Base-by-base conservation (phyloP, 1,140 invertebrate genomes). In the Amphibalanus amphitrite region DNA sequence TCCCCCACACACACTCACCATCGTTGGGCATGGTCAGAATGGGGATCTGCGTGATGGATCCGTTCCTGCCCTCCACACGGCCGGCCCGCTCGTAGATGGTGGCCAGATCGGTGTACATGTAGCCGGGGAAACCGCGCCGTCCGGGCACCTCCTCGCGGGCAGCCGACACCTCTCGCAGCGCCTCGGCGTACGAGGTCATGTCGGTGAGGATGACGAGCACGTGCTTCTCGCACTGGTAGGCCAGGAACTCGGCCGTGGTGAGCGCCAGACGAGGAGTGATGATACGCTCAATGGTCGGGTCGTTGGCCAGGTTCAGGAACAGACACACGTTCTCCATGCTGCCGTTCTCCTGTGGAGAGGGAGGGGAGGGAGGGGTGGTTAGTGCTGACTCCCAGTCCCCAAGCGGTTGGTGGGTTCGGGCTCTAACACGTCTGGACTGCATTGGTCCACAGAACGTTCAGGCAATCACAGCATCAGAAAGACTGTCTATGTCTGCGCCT, bases 81-180 rank as follows among this genome's bases (percentile, higher is more conserved):
- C 95, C 95, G 76, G 95, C 95, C 76, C 95, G 85, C 82, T 98
- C 95, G 80, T 98, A 98, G 78, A 98, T 97, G 10, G 95, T 98
- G 65, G 95, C 95, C 85, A 98, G 89, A 90, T 98, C 94, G 59
- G 95, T 98, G 92, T 98, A 98, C 95, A 98, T 97, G 86, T 97
- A 97, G 88, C 95, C 95, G 77, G 93, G 90, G 85, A 93, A 95
- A 87, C 93, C 93, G 83, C 92, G 87, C 82, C 92, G 87, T 79
- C 93, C 92, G 68, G 92, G 92, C 75, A 95, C 92, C 83, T 98
- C 95, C 83, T 98, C 95, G 81, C 95, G 86, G 76, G 95, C 95
- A 77, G 95, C 95, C 10, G 94, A 97, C 77, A 96, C 93, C 83
- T 97, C 94, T 84, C 95, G 89, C 81, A 98, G 85, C 78, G 95